Evolutionary conservation across 2,113 vertebrate species (phyloP), one percentile per base, ranked within the genome.

Genomic region (Elaphurus davidianus): DNA sequence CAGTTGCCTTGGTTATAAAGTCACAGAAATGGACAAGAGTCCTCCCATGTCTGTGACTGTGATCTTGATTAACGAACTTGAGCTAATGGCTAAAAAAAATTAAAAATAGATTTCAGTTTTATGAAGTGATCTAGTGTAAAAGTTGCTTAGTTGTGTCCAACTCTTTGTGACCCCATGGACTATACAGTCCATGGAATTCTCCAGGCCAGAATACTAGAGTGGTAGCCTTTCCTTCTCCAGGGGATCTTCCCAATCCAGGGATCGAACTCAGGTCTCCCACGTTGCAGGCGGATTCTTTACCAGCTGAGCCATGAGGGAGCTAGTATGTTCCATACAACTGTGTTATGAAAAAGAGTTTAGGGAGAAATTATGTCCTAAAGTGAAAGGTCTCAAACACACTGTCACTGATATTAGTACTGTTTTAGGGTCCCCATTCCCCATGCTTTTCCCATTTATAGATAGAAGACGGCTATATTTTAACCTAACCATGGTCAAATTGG

Each of bases 51-150:
- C 92, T 94, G 57, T 91, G 84, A 43, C 21, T 28, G 71, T 23
- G 64, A 92, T 33, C 36, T 87, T 91, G 91, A 85, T 67, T 60
- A 90, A 95, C 96, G 67, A 98, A 64, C 83, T 90, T 45, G 84
- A 97, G 92, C 88, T 91, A 92, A 97, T 94, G 59, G 60, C 62
- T 90, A 27, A 82, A 54, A 82, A 23, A 14, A 36, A 25, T 54
- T 92, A 21, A 96, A 60, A 93, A 87, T 40, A 28, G 11, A 40
- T 43, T 14, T 76, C 40, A 13, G 91, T 95, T 95, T 97, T 82
- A 60, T 59, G 64, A 90, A 82, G 76, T 95, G 28, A 95, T 59
- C 54, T 67, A 96, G n/a, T 40, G 67, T 71, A 19, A 71, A 71
- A 71, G n/a, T 71, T 0, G 2, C n/a, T 71, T 71, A 40, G n/a